Evolutionary conservation across 2,113 vertebrate species (phyloP), one percentile per base, ranked within the genome.

Genomic region (Bagarius yarrelli): DNA sequence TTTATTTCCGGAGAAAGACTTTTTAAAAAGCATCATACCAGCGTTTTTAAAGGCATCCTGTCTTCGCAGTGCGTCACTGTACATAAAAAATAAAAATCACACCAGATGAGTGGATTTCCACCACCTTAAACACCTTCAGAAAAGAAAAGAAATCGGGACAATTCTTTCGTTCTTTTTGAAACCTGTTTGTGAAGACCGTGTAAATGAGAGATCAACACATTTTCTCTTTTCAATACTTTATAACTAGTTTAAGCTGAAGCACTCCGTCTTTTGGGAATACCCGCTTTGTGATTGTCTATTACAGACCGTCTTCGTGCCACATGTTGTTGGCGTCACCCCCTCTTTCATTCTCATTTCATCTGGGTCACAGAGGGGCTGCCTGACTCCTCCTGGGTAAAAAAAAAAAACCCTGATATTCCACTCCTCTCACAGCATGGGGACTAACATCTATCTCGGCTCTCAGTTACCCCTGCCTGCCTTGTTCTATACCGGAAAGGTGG

Each of bases 271-370:
- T 21, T 27, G 60, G 40, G 78, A 76, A 77, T 66, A n/a, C 40
- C 25, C 21, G 18, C 55, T 44, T 34, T 57, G 53, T 34, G 63
- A n/a, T 23, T 79, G 53, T 76, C 30, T 57, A 69, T 76, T 59
- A 76, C 61, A 55, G 30, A 52, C 59, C 19, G 55, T 52, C 57
- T 72, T 60, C 55, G n/a, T 25, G 4, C 16, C 25, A 8, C 40
- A 73, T 21, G 59, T 55, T n/a, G n/a, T 23, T 27, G 19, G 44
- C 19, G 61, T 67, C 25, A 87, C 85, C 0, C 76, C 78, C 84
- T 85, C 66, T 85, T 83, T 91, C 89, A 89, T 91, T 90, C 90
- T 91, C 90, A 90, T 91, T 92, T 91, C 89, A 89, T 90, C 89
- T 90, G 86, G 89, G 89, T 89, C 88, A 89, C 86, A 83, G 87